Conservation (phyloP, 2,113 vertebrate genomes). For the Scopus umbretta region DNA sequence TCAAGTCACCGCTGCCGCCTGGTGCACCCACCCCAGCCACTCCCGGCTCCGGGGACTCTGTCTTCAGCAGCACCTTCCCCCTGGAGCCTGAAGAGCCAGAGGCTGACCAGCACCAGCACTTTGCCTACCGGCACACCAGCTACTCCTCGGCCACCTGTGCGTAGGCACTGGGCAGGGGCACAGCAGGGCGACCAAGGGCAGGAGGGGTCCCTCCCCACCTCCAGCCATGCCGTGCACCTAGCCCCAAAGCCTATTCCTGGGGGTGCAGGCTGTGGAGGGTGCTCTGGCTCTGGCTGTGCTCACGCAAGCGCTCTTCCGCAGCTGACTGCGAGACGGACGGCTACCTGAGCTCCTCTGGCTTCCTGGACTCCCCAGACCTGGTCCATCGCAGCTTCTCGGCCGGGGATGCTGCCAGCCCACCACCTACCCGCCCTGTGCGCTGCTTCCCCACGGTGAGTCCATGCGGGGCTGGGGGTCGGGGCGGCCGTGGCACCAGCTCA, state of each 20-base stretch:
- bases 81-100: conserved; percentile 89
- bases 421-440: conserved; percentile 65
- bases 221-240: not conserved
- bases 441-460: conserved; percentile 82
- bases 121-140: conserved; percentile 82
- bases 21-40: not conserved
- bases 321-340: conserved; percentile 93
- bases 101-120: conserved; percentile 89
- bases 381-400: not conserved
- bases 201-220: not conserved
- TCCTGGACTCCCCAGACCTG: conserved; percentile 76
- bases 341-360: conserved; percentile 87
- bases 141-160: conserved; percentile 91
- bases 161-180: not conserved
- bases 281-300: accelerated
- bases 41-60: conserved; percentile 65
- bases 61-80: conserved; percentile 68
- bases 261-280: not conserved
- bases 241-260: not conserved
- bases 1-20: conserved; percentile 10
- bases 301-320: not conserved
- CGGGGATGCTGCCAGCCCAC: conserved; percentile 47
- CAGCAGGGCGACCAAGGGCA: accelerated
- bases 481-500: accelerated
- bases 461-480: accelerated